Percentiles rank a stretch among this genome's conserved stretches.
These are phyloP conservation scores for Knipowitschia caucasica DNA, from an alignment of 2,797 vertebrate species.

Conservation along the genomic window DNA sequence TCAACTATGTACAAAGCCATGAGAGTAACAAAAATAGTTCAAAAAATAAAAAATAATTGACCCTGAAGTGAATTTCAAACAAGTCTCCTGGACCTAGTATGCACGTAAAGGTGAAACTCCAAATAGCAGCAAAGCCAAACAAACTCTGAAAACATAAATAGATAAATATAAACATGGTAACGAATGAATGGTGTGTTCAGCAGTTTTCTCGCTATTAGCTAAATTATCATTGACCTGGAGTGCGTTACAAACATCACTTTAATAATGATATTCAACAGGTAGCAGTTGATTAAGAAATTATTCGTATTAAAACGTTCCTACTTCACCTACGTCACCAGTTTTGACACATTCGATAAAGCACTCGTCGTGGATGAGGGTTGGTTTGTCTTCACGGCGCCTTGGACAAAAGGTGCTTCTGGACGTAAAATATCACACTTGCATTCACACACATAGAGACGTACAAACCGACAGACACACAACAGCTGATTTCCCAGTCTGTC, in stretches of 20 bases:
- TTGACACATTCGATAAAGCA: constrained; percentile 56
- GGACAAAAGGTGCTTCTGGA: constrained; percentile 60
- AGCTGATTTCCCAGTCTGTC: constrained; percentile 62
- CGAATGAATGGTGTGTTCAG: constrained; percentile 8
- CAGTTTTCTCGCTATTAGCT: constrained; percentile 18
- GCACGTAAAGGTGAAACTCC: constrained; percentile 16
- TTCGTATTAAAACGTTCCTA: constrained; percentile 36
- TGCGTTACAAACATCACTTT: constrained; percentile 36
- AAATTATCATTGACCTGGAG: constrained; percentile 12
- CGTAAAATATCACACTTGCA: constrained; percentile 45
- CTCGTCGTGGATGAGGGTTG: constrained; percentile 42
- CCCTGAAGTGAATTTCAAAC: constrained; percentile 23
- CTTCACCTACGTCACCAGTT: constrained; percentile 33
- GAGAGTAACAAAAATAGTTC: constrained; percentile 15
- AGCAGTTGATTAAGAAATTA: constrained; percentile 41
- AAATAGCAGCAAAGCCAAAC: constrained; percentile 28
- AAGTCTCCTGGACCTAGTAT: constrained; percentile 21
- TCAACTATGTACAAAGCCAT: constrained; percentile 16
- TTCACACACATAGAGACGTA: constrained; percentile 29
- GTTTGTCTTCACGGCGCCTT: constrained; percentile 60
- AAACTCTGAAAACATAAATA: constrained; percentile 19
- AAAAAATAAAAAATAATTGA: constrained; percentile 31
- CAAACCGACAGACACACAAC: constrained; percentile 15
- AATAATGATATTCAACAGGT: constrained; percentile 45
- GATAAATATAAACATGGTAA: constrained; percentile 15